These are phyloP conservation scores for Oxyruncus cristatus DNA, from an alignment of 2,113 vertebrate species.

Conservation along the genomic window DNA sequence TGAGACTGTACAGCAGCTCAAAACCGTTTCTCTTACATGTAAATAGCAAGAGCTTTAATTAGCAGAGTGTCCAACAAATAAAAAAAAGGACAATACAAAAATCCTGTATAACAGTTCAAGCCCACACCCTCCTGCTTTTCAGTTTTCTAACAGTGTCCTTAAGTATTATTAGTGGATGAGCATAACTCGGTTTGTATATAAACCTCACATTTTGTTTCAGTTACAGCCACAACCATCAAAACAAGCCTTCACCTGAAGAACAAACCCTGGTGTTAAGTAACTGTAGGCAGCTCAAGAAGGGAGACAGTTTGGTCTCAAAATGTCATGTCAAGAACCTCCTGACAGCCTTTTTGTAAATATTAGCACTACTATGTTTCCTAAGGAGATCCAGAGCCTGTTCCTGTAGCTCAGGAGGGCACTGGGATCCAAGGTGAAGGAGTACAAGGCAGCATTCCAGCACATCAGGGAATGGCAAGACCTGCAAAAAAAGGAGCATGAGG, in stretches of 20 bases:
- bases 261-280: neutral
- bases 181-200: neutral
- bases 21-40: neutral
- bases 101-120: neutral
- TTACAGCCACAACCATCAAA: neutral
- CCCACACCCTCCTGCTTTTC: neutral
- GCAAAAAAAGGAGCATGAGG: neutral
- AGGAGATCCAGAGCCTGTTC: constrained; percentile 76
- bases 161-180: neutral
- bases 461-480: constrained; percentile 86
- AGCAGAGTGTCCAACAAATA: neutral
- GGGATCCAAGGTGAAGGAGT: constrained; percentile 74
- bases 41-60: neutral
- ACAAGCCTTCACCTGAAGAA: neutral
- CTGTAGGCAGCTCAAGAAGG: neutral
- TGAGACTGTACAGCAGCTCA: neutral
- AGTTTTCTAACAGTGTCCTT: neutral
- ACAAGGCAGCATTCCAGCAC: constrained; percentile 91
- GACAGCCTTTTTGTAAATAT: constrained; percentile 34
- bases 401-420: constrained; percentile 50
- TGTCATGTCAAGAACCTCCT: constrained; percentile 60
- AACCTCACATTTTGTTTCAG: neutral
- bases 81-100: neutral
- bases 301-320: neutral
- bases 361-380: constrained; percentile 45